These are phyloP conservation scores for Phymastichus coffea DNA, from an alignment of 1,140 invertebrate genomes.

Conservation along the genomic window DNA sequence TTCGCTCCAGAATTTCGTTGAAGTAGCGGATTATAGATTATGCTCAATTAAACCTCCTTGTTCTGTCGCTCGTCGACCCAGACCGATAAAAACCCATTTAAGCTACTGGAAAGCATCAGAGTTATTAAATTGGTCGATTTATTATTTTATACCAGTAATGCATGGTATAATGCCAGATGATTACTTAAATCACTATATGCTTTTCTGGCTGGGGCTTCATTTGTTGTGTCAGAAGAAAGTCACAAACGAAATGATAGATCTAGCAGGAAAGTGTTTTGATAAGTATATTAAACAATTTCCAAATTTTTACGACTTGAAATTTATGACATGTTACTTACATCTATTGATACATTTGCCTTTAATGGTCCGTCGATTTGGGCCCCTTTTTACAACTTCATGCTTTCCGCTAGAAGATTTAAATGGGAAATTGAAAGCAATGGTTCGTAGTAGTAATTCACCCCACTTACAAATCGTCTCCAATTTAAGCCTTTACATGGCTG, in stretches of 20 bases:
- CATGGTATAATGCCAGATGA: constrained; percentile 11
- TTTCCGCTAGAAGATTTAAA: too few species aligned
- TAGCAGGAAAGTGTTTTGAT: constrained; percentile 10
- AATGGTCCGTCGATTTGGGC: constrained; percentile 18
- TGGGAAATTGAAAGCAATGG: too few species aligned
- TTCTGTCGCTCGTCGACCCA: constrained; percentile 15
- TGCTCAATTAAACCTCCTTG: constrained; percentile 12
- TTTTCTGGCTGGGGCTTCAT: constrained; percentile 16
- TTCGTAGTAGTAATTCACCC: too few species aligned
- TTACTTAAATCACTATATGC: constrained; percentile 28
- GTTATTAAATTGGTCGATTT: constrained; percentile 5
- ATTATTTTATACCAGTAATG: constrained; percentile 9
- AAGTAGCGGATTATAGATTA: too few species aligned
- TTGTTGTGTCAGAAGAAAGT: constrained; percentile 17
- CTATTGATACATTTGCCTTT: constrained; percentile 22
- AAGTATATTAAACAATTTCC: constrained; percentile 23
- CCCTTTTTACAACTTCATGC: too few species aligned
- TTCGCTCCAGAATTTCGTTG: too few species aligned
- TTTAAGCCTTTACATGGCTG: too few species aligned
- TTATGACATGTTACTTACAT: constrained; percentile 26
- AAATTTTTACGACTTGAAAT: constrained; percentile 7
- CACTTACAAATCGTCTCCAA: too few species aligned
- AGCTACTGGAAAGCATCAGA: constrained; percentile 23
- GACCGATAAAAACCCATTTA: constrained; percentile 29
- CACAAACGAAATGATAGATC: too few species aligned